Percentiles rank a stretch among this genome's conserved stretches.
Evolutionary conservation across 2,888 invertebrate species (phyloP).

Genomic region (Thereva nobilitata): DNA sequence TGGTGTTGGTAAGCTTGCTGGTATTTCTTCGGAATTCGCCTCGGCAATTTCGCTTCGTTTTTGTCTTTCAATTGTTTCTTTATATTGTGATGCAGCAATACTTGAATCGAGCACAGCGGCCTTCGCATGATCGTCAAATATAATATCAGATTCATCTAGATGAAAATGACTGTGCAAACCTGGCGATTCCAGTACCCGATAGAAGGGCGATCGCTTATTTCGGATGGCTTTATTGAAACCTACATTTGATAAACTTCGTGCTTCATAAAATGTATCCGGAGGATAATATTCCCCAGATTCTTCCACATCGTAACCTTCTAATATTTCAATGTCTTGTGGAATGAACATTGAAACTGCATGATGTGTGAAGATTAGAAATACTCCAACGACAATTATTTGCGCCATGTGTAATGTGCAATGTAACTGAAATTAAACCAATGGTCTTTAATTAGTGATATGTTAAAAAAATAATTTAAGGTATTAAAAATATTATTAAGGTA

Average conservation of each 20-base stretch:
- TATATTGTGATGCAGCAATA: neutral
- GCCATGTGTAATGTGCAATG: neutral
- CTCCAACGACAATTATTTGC: neutral
- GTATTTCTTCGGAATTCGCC: constrained; percentile 15
- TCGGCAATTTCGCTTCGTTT: constrained; percentile 43
- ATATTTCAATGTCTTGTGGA: constrained; percentile 52
- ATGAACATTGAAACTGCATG: constrained; percentile 44
- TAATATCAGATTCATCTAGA: constrained; percentile 10
- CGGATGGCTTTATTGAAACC: constrained; percentile 49
- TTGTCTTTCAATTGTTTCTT: constrained; percentile 42
- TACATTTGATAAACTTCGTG: constrained; percentile 44
- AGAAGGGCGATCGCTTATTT: constrained; percentile 48
- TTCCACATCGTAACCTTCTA: constrained; percentile 51
- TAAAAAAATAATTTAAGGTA: too few relatives aligned
- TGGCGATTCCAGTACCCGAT: constrained; percentile 44
- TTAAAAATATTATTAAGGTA: too few relatives aligned
- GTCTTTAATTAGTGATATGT: too few relatives aligned
- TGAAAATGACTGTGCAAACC: constrained; percentile 44
- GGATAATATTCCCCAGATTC: constrained; percentile 48
- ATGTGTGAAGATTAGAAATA: constrained; percentile 9
- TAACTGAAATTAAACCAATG: too few relatives aligned
- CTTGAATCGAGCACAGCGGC: too few relatives aligned
- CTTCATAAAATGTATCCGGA: constrained; percentile 49
- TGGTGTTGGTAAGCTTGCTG: constrained; percentile 44
- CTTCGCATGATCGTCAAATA: neutral